These are phyloP conservation scores for Leptogaster cylindrica DNA, from an alignment of 2,888 invertebrate species.

Conservation along the genomic window DNA sequence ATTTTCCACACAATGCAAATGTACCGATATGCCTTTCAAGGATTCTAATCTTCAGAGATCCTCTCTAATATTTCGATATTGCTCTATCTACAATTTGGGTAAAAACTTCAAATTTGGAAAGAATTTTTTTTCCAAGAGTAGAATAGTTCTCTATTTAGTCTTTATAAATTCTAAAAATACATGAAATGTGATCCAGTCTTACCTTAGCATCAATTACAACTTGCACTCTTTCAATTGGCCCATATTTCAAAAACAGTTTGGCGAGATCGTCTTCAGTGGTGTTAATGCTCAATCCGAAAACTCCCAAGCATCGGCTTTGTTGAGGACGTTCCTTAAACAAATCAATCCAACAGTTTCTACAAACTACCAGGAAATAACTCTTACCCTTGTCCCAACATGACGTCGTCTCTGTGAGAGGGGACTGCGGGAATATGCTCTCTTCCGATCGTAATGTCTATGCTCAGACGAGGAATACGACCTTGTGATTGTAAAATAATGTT, in stretches of 20 bases:
- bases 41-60: conserved; percentile 20
- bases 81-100: conserved; percentile 35
- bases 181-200: no score
- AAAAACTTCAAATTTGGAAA: not conserved
- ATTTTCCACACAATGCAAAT: conserved; percentile 6
- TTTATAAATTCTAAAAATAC: no score
- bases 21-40: conserved; percentile 43
- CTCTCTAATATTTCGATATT: conserved; percentile 15
- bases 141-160: no score
- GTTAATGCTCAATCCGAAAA: conserved; percentile 92
- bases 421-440: conserved; percentile 74
- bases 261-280: conserved; percentile 92
- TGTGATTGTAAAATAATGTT: conserved; percentile 32
- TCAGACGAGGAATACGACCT: conserved; percentile 68
- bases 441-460: conserved; percentile 67
- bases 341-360: not conserved
- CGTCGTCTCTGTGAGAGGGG: conserved; percentile 81
- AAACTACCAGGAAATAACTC: not conserved
- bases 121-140: no score
- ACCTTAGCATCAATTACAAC: conserved; percentile 92
- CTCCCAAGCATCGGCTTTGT: conserved; percentile 88
- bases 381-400: conserved; percentile 77
- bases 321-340: conserved; percentile 66
- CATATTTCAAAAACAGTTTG: conserved; percentile 91
- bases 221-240: conserved; percentile 89